Conservation (phyloP, 1,140 invertebrate species). For the Drosophila mayri region DNA sequence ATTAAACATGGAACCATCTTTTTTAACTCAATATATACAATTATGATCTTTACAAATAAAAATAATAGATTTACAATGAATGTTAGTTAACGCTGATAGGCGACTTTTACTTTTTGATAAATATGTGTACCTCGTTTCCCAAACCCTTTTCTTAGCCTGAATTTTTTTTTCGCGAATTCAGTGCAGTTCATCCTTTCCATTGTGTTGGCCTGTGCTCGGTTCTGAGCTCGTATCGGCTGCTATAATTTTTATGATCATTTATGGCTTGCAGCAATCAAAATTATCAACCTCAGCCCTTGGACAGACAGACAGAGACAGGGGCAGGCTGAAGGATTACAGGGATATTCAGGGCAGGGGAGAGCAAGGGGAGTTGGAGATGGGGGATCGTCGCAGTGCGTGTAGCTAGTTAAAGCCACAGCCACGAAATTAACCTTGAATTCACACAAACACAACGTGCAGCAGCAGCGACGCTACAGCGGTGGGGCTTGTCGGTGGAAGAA, state of each 20-base stretch:
- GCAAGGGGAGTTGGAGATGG: not conserved
- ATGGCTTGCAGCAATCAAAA: conserved; percentile 81
- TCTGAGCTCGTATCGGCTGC: conserved; percentile 66
- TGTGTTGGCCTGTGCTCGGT: conserved; percentile 25
- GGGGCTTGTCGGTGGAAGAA: conserved; percentile 7
- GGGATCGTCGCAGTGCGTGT: conserved; percentile 59
- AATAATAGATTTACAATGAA: not conserved
- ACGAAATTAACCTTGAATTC: conserved; percentile 82
- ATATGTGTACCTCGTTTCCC: conserved; percentile 45
- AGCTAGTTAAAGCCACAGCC: conserved; percentile 74
- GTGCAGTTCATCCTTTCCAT: conserved; percentile 8
- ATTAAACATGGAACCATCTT: not conserved
- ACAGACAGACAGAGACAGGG: conserved; percentile 23
- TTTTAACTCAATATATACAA: not conserved
- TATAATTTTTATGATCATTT: conserved; percentile 84
- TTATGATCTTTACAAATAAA: not conserved
- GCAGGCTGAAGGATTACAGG: conserved; percentile 49
- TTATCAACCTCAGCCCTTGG: conserved; percentile 62
- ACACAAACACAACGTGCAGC: conserved; percentile 44
- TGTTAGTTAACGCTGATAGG: conserved; percentile 42
- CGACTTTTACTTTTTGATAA: conserved; percentile 68
- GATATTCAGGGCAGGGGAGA: conserved; percentile 8
- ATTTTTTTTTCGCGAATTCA: conserved; percentile 35
- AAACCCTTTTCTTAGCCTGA: conserved; percentile 19
- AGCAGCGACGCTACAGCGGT: not conserved